Conservation (phyloP, 2,888 invertebrate genomes). For the Lasioglossum leucozonium region DNA sequence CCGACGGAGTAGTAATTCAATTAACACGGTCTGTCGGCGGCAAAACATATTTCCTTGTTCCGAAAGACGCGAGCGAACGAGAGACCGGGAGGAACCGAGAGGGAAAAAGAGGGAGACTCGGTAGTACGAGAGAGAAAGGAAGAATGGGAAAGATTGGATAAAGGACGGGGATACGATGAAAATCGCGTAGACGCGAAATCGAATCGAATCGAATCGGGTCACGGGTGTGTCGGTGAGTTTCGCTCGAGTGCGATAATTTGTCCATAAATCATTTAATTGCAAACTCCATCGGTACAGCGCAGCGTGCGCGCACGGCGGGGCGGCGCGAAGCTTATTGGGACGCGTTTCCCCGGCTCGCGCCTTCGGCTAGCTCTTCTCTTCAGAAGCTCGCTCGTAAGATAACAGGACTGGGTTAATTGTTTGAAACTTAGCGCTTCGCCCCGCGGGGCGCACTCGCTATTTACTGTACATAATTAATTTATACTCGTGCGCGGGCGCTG, state of each 20-base stretch:
- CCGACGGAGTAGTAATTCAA: conserved; percentile 30
- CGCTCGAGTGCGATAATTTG: conserved; percentile 66
- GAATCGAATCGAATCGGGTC: conserved; percentile 44
- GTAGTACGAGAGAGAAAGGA: neutral
- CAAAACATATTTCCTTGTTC: conserved; percentile 38
- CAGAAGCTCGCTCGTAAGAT: conserved; percentile 68
- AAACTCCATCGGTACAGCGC: conserved; percentile 50
- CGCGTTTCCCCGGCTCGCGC: conserved; percentile 12
- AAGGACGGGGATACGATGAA: conserved; percentile 13
- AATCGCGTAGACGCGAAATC: conserved; percentile 27
- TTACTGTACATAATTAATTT: conserved; percentile 77
- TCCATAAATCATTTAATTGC: conserved; percentile 74
- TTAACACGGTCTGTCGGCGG: conserved; percentile 27
- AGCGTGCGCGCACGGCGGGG: neutral
- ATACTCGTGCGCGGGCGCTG: conserved; percentile 57
- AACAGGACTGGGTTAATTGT: conserved; percentile 79
- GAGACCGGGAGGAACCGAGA: neutral
- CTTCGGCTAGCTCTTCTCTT: conserved; percentile 42
- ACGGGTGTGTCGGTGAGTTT: conserved; percentile 47
- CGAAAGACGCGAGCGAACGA: conserved; percentile 3
- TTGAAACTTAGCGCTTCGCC: conserved; percentile 75
- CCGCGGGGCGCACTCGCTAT: conserved; percentile 66
- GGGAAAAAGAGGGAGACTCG: neutral
- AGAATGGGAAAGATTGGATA: neutral
- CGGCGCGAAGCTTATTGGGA: conserved; percentile 27